Conservation (phyloP, 2,113 vertebrate species). For the Hyla sarda region DNA sequence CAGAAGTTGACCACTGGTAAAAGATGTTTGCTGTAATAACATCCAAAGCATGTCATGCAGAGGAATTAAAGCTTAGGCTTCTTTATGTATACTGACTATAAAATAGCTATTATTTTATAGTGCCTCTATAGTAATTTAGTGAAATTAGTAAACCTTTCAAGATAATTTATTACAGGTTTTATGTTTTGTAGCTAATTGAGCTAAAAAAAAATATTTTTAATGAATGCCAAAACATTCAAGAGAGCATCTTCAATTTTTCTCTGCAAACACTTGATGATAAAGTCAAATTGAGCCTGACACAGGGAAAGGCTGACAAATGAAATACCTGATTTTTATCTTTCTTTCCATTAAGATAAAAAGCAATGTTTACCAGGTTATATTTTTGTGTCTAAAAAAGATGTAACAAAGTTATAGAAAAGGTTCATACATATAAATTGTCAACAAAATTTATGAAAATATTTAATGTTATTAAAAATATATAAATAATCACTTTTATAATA, state of each 20-base stretch:
- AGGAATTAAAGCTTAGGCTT: neutral
- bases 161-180: conserved; percentile 2
- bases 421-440: too few species aligned
- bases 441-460: too few species aligned
- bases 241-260: conserved; percentile 4
- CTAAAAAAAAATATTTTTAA: neutral
- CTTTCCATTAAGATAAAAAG: too few species aligned
- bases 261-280: neutral
- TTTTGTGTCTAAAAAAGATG: too few species aligned
- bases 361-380: too few species aligned
- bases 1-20: too few species aligned
- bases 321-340: too few species aligned
- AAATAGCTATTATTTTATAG: neutral
- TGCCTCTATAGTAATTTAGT: neutral
- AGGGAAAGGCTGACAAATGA: neutral
- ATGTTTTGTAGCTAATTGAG: neutral
- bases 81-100: neutral
- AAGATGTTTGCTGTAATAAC: neutral
- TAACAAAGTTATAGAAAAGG: too few species aligned
- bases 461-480: too few species aligned
- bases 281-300: neutral
- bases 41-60: neutral
- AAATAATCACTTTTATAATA: too few species aligned
- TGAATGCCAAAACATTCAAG: neutral
- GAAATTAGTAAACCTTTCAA: neutral